Conservation (phyloP, 2,888 invertebrate genomes). For the Lordiphosa fenestrarum region DNA sequence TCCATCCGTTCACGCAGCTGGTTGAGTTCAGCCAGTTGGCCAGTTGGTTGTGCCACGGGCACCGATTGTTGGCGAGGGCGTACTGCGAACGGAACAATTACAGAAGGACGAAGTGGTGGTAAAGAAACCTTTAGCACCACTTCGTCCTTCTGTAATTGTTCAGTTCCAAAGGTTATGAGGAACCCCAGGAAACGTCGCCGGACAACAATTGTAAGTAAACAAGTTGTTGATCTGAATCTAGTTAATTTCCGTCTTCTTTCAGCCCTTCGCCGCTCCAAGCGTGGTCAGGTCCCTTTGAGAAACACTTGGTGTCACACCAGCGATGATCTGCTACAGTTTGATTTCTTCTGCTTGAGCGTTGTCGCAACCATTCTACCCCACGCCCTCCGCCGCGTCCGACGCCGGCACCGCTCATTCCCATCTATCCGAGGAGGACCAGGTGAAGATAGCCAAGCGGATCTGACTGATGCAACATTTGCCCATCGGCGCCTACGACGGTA, state of each 20-base stretch:
- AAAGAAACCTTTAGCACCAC: constrained; percentile 43
- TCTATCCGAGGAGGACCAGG: constrained; percentile 90
- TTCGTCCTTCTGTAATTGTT: no score
- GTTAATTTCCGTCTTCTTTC: no score
- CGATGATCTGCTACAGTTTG: constrained; percentile 34
- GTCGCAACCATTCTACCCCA: constrained; percentile 85
- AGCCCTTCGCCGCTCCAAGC: no score
- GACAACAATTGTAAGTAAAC: no score
- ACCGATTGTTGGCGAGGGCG: no score
- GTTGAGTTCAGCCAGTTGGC: no score
- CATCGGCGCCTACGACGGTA: constrained; percentile 89
- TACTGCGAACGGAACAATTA: background rate
- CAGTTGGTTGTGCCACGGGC: no score
- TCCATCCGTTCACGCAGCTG: no score
- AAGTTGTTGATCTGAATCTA: no score
- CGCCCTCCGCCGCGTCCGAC: constrained; percentile 81
- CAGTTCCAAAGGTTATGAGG: no score
- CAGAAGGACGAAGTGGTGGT: constrained; percentile 28
- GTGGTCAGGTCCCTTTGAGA: no score
- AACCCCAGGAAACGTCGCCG: no score
- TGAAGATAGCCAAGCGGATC: constrained; percentile 92
- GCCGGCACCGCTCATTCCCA: constrained; percentile 71
- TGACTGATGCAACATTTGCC: constrained; percentile 94
- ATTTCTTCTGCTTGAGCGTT: constrained; percentile 36
- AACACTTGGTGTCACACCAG: constrained; percentile 36